phyloP scores from a whole-genome alignment of 2,888 invertebrate genomes.

The Ophraella communa region DNA sequence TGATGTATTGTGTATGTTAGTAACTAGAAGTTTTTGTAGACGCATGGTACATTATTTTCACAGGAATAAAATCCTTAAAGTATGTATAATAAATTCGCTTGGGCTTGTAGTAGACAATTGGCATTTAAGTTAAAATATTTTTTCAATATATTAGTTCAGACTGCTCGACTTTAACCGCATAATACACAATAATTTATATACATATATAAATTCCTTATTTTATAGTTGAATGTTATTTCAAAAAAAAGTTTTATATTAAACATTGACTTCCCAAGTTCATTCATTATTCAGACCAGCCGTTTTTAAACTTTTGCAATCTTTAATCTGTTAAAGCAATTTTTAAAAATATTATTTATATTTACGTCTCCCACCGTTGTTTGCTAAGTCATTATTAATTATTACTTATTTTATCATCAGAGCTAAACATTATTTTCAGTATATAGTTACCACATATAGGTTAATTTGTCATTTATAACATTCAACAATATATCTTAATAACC shows the following conservation, averaged over 20 bases:
- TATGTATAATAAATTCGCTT: not conserved
- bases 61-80: not conserved
- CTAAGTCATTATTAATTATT: not conserved
- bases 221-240: too few relatives aligned
- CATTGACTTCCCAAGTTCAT: too few relatives aligned
- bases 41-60: not conserved
- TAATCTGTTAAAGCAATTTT: not conserved
- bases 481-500: not conserved
- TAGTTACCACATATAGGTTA: not conserved
- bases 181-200: not conserved
- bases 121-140: not conserved
- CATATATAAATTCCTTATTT: too few relatives aligned
- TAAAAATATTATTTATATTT: not conserved
- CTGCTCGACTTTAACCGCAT: not conserved
- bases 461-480: not conserved
- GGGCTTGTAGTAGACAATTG: not conserved
- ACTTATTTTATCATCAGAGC: not conserved
- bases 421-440: not conserved
- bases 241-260: too few relatives aligned
- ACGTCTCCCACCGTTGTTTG: not conserved
- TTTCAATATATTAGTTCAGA: not conserved
- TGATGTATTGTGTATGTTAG: not conserved
- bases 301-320: not conserved
- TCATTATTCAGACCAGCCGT: too few relatives aligned
- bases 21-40: not conserved